Base-by-base conservation (phyloP, 2,888 invertebrate genomes). In the Prosapia bicincta region DNA sequence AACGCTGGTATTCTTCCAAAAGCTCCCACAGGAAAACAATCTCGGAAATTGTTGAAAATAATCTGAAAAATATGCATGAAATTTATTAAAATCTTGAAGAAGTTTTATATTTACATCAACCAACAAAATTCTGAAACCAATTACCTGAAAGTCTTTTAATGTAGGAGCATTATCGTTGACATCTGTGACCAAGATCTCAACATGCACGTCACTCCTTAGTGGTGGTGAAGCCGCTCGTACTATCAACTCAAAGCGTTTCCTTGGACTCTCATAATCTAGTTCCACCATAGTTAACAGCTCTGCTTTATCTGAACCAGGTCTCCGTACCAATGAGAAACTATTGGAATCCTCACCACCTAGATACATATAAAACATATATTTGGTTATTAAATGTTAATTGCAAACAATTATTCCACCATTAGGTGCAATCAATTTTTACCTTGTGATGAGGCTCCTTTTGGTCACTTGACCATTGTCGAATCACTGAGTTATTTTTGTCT, bases 161-260 rank as follows among this genome's bases (percentile, higher is more conserved):
- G 93, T 88, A 0, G 99, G 99, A 0, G 95, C 94, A 83, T 99
- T 98, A 83, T 99, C 99, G 83, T 99, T 97, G 0, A 96, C 94
- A 84, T 98, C 98, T 0, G 95, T 95, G 0, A 98, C 95, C 5
- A 95, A 85, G 38, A 98, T 91, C 83, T 95, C 94, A 0, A 98
- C 93, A 81, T 93, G 90, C 0, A 94, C 96, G 83, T 97, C 96
- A 79, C 93, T 95, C 82, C 97, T 89, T 5, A 97, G 84, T 0
- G 97, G 97, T 0, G 94, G 94, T 79, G 97, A 97, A 0, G 96
- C 93, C 0, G 99, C 99, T 74, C 97, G 87, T 3, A 99, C 91
- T 25, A 96, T 89, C 2, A 98, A 86, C 83, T 96, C 93, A 84
- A 94, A 99, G 78, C 91, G 92, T 84, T 98, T 98, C 78, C 94